A percentile compares a stretch with the other conserved stretches of the same genome.
These are phyloP conservation scores for Callospermophilus lateralis DNA, from an alignment of 2,113 vertebrate species.

Conservation along the genomic window DNA sequence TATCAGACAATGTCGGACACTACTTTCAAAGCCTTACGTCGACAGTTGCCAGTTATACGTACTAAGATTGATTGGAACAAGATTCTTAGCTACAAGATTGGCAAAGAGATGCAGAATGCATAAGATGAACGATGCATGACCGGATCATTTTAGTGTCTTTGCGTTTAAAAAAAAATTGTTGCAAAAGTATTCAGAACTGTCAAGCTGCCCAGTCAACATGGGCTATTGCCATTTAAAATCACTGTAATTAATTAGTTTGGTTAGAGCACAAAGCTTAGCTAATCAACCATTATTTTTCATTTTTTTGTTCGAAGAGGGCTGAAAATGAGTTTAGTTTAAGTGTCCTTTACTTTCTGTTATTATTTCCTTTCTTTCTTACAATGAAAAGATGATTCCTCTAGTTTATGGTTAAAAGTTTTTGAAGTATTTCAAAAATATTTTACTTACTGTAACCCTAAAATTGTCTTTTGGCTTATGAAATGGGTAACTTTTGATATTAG, in stretches of 20 bases:
- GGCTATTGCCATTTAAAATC: constrained; percentile 90
- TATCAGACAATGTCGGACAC: constrained; percentile 99
- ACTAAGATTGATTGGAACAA: constrained; percentile 99
- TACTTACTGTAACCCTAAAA: constrained; percentile 82
- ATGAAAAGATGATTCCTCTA: constrained; percentile 89
- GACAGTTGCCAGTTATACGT: constrained; percentile 98
- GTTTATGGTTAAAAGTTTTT: constrained; percentile 84
- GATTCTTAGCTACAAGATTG: constrained; percentile 99
- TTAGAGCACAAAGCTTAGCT: constrained; percentile 91
- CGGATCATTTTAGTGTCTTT: constrained; percentile 94
- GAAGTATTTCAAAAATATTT: constrained; percentile 86
- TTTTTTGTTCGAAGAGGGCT: constrained; percentile 83
- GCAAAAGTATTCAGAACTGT: constrained; percentile 89
- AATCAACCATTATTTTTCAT: constrained; percentile 85
- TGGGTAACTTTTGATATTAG: constrained; percentile 82
- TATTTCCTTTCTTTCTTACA: constrained; percentile 88
- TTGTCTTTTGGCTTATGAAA: constrained; percentile 83
- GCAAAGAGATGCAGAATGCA: constrained; percentile 98
- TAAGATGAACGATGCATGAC: constrained; percentile 95
- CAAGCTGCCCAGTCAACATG: constrained; percentile 88
- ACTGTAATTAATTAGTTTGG: constrained; percentile 90
- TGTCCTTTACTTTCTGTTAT: constrained; percentile 87
- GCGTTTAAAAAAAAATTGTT: constrained; percentile 87
- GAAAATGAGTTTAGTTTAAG: constrained; percentile 86
- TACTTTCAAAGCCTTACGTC: constrained; percentile 99